Conservation (phyloP, 2,888 invertebrate genomes). For the Dichetophora obliterata region DNA sequence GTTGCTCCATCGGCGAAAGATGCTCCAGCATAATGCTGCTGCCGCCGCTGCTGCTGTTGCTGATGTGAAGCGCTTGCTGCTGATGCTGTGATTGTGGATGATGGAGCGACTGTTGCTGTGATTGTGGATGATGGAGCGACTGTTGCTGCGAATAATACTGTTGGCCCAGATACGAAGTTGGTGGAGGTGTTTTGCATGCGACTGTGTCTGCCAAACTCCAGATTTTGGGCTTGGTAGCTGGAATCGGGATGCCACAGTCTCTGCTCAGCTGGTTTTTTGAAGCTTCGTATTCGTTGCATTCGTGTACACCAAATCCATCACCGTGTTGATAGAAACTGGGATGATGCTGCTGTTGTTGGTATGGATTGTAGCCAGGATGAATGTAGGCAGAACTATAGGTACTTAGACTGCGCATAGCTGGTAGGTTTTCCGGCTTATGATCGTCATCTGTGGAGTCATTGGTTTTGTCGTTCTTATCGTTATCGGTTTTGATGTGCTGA, state of each 20-base stretch:
- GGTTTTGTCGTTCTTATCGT: conserved; percentile 74
- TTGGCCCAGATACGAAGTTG: conserved; percentile 71
- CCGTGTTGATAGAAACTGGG: conserved; percentile 67
- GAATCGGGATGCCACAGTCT: conserved; percentile 89
- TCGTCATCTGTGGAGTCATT: conserved; percentile 85
- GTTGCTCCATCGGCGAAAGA: conserved; percentile 40
- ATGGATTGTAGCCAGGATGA: conserved; percentile 55
- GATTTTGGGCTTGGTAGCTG: conserved; percentile 93
- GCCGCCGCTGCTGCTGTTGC: conserved; percentile 55
- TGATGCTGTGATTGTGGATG: too few relatives aligned
- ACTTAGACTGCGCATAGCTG: conserved; percentile 53
- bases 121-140: conserved; percentile 50
- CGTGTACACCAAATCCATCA: conserved; percentile 69
- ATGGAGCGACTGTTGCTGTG: conserved; percentile 58
- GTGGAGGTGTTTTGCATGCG: conserved; percentile 92
- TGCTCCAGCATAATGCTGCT: conserved; percentile 40
- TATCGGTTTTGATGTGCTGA: conserved; percentile 74
- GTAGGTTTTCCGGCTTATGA: conserved; percentile 73
- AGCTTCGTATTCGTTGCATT: conserved; percentile 72
- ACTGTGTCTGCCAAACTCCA: conserved; percentile 96
- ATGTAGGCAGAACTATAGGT: conserved; percentile 54
- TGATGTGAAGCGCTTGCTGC: conserved; percentile 57
- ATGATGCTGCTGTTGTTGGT: conserved; percentile 73
- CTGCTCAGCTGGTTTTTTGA: conserved; percentile 74
- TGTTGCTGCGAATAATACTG: conserved; percentile 60